phyloP scores from a whole-genome alignment of 1,140 invertebrate genomes.

The Philaenus spumarius region DNA sequence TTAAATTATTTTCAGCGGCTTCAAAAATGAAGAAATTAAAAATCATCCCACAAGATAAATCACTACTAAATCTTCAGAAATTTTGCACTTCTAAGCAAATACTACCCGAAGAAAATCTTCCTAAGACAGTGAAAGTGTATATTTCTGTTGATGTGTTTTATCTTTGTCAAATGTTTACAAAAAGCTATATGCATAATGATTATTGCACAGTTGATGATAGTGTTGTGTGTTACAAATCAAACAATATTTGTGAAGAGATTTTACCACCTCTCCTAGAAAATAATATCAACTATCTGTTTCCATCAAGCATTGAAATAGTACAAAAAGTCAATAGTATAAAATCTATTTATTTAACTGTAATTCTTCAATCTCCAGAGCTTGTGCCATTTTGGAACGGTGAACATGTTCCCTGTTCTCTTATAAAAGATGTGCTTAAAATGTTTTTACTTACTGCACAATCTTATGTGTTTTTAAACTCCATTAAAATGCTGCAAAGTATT shows the following conservation, averaged over 20 bases:
- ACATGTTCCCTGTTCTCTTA: not conserved
- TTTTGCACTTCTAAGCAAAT: not conserved
- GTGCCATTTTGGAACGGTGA: slow-evolving; percentile 10
- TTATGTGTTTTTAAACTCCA: slow-evolving; percentile 4
- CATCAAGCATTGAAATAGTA: not conserved
- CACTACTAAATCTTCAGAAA: slow-evolving; percentile 6
- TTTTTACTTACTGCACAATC: slow-evolving; percentile 15
- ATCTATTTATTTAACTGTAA: slow-evolving; percentile 6
- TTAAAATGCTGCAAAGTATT: not conserved
- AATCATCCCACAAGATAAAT: not conserved
- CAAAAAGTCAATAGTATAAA: slow-evolving; percentile 7
- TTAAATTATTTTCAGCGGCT: no score
- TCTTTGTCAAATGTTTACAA: not conserved
- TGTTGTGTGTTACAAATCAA: not conserved
- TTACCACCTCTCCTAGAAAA: not conserved
- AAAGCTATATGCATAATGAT: not conserved
- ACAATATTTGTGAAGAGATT: not conserved
- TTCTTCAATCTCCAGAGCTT: slow-evolving; percentile 11
- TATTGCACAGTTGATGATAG: slow-evolving; percentile 3
- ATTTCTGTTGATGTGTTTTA: not conserved
- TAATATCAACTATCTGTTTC: not conserved
- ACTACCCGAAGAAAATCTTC: not conserved
- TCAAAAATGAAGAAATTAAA: no score
- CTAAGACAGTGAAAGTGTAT: not conserved
- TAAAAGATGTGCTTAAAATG: slow-evolving; percentile 22